Conservation (phyloP, 2,113 vertebrate species). For the Tylochromis polylepis region DNA sequence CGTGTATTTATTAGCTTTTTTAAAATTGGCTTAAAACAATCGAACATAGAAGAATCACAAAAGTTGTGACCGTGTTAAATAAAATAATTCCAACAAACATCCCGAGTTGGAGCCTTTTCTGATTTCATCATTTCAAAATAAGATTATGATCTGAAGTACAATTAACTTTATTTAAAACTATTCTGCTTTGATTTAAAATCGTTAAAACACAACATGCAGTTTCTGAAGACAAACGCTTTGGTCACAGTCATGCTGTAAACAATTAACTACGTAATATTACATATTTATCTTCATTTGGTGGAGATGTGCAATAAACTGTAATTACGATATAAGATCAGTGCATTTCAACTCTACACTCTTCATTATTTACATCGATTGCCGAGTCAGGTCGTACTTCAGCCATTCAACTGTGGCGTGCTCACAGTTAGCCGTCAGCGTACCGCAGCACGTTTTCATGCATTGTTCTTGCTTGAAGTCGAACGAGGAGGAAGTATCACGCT, state of each 20-base stretch:
- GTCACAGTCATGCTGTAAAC: conserved; percentile 37
- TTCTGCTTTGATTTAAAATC: conserved; percentile 24
- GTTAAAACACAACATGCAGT: neutral
- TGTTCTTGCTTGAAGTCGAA: neutral
- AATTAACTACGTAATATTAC: neutral
- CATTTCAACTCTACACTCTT: neutral
- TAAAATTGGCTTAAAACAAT: neutral
- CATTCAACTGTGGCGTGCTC: neutral
- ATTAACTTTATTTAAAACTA: neutral
- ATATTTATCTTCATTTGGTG: conserved; percentile 16
- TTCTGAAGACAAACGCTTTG: conserved; percentile 34
- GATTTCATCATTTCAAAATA: neutral
- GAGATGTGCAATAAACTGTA: conserved; percentile 21
- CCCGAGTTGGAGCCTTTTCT: neutral
- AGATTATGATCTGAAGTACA: neutral
- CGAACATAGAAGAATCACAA: neutral
- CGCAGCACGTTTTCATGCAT: neutral
- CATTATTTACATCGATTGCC: neutral
- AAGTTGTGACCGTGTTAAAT: neutral
- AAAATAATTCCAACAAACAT: neutral
- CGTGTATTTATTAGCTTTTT: neutral
- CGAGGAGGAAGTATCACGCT: neutral
- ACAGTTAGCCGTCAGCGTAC: neutral
- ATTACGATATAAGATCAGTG: neutral
- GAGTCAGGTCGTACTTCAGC: neutral